phyloP scores from a whole-genome alignment of 1,140 invertebrate species.

The Diploscapter pachys region DNA sequence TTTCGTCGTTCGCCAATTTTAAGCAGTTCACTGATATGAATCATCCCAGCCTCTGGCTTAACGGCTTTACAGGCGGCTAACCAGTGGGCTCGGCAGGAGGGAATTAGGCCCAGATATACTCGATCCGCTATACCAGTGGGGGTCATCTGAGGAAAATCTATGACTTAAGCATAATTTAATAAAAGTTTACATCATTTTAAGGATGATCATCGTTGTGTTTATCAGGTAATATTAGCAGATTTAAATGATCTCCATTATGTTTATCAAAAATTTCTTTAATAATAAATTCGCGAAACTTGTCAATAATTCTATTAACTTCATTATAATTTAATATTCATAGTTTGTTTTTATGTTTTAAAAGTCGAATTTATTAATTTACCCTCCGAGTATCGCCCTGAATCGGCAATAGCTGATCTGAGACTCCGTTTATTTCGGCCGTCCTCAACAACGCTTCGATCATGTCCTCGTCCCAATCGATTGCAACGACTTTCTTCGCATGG shows the following conservation, averaged over 20 bases:
- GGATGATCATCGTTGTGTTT: no score
- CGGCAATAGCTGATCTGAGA: slow-evolving; percentile 64
- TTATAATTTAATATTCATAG: no score
- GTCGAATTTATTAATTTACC: background rate
- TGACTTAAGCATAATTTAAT: no score
- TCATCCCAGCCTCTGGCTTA: slow-evolving; percentile 60
- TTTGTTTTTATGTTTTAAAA: background rate
- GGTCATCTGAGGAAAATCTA: slow-evolving; percentile 58
- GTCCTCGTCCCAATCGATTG: slow-evolving; percentile 70
- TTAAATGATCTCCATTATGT: no score
- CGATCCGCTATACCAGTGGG: slow-evolving; percentile 65
- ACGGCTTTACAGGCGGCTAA: slow-evolving; percentile 64
- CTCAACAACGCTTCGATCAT: slow-evolving; percentile 64
- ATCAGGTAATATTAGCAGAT: no score
- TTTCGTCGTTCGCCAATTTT: slow-evolving; percentile 47
- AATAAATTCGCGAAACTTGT: no score
- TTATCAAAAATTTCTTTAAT: no score
- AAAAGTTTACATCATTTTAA: no score
- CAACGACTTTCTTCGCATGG: slow-evolving; percentile 64
- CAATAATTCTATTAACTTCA: no score
- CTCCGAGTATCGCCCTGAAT: slow-evolving; percentile 62
- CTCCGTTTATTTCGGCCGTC: slow-evolving; percentile 64
- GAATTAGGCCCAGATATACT: slow-evolving; percentile 69
- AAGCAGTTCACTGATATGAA: slow-evolving; percentile 68
- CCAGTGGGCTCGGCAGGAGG: slow-evolving; percentile 65